Percentiles rank a stretch among this genome's conserved stretches.
phyloP scores from a whole-genome alignment of 2,113 vertebrate genomes.

The Alosa alosa region DNA sequence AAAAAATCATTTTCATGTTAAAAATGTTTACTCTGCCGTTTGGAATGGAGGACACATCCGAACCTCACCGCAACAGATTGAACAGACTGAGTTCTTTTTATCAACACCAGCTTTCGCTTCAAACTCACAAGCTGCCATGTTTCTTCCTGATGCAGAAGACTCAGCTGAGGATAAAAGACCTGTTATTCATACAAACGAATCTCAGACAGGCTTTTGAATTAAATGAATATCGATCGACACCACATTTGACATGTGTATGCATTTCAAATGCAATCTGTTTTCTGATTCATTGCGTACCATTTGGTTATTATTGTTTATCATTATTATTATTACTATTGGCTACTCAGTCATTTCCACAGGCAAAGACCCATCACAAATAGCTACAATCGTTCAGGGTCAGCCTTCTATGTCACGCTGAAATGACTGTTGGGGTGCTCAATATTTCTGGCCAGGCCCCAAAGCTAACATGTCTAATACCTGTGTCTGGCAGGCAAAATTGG shows the following conservation, averaged over 20 bases:
- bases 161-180: not conserved
- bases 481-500: slow-evolving; percentile 37
- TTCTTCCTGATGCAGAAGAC: not conserved
- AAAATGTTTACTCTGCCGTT: slow-evolving; percentile 9
- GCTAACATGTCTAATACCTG: slow-evolving; percentile 21
- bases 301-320: not conserved
- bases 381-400: not conserved
- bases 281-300: not conserved
- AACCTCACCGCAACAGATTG: not conserved
- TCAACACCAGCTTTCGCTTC: not conserved
- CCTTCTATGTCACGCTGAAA: not conserved
- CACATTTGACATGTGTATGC: not conserved
- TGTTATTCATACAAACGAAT: not conserved
- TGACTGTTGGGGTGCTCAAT: not conserved
- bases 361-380: not conserved
- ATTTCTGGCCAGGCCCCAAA: not conserved
- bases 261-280: not conserved
- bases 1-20: not conserved
- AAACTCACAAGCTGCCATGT: not conserved
- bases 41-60: not conserved
- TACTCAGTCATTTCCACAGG: slow-evolving; percentile 1
- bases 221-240: not conserved
- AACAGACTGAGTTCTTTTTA: not conserved
- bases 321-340: not conserved
- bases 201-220: not conserved